Evolutionary conservation across 2,797 vertebrate species (phyloP).

Genomic region (Craterocephalus amniculus): DNA sequence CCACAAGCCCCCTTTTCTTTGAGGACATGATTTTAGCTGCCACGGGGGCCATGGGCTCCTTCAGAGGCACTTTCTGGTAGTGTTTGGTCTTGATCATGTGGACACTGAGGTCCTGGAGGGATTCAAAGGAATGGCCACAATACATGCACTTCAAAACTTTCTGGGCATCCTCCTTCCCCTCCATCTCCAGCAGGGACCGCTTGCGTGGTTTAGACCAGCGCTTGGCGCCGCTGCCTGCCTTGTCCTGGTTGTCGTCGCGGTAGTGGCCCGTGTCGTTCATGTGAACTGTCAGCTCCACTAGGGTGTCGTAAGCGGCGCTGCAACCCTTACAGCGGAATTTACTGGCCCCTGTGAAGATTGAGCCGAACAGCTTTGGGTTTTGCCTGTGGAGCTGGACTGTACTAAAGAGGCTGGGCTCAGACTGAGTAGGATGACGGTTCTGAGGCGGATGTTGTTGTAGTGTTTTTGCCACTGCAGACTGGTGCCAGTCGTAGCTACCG

Average conservation of each 20-base stretch:
- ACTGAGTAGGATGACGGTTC: slow-evolving; percentile 76
- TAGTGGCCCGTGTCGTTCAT: slow-evolving; percentile 99
- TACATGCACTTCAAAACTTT: slow-evolving; percentile 99
- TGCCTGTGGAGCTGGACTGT: slow-evolving; percentile 97
- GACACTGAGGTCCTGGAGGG: slow-evolving; percentile 97
- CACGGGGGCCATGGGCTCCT: slow-evolving; percentile 94
- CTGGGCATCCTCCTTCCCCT: slow-evolving; percentile 98
- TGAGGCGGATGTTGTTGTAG: slow-evolving; percentile 92
- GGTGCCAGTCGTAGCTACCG: slow-evolving; percentile 97
- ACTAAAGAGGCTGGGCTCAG: slow-evolving; percentile 94
- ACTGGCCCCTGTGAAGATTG: slow-evolving; percentile 98
- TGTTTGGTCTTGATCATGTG: slow-evolving; percentile 99
- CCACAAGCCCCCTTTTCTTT: slow-evolving; percentile 89
- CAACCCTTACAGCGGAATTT: slow-evolving; percentile 99
- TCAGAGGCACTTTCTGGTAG: slow-evolving; percentile 99
- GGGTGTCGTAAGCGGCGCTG: slow-evolving; percentile 95
- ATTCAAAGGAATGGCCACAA: slow-evolving; percentile 98
- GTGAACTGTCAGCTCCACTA: slow-evolving; percentile 98
- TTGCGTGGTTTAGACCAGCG: slow-evolving; percentile 99
- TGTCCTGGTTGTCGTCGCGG: slow-evolving; percentile 97
- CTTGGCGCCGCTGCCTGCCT: slow-evolving; percentile 89
- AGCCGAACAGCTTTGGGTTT: slow-evolving; percentile 96
- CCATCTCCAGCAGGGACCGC: slow-evolving; percentile 97
- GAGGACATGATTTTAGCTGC: slow-evolving; percentile 92
- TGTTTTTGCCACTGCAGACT: slow-evolving; percentile 95